phyloP scores from a whole-genome alignment of 2,797 vertebrate genomes.

The Sebastes melanostomus region DNA sequence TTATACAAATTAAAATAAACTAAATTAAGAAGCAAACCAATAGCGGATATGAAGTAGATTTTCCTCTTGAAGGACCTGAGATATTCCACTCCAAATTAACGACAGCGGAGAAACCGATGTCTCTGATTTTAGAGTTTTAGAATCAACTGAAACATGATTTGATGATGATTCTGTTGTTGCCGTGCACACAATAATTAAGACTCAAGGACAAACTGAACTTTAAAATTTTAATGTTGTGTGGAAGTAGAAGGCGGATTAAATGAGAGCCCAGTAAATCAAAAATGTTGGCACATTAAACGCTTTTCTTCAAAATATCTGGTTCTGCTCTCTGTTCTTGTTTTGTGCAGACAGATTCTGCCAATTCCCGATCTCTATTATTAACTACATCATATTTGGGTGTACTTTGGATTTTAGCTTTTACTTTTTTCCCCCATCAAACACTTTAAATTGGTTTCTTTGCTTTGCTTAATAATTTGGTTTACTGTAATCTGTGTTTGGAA shows the following conservation, averaged over 20 bases:
- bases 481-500: conserved; percentile 10
- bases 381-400: conserved; percentile 3
- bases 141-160: not conserved
- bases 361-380: conserved; percentile 17
- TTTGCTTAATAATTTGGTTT: conserved; percentile 13
- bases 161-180: not conserved
- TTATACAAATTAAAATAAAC: not conserved
- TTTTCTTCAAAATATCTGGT: not conserved
- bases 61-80: not conserved
- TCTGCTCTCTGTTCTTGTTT: not conserved
- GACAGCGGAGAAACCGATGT: not conserved
- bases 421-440: not conserved
- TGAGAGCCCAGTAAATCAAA: not conserved
- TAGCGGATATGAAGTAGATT: not conserved
- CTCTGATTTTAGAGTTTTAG: not conserved
- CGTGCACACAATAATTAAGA: not conserved
- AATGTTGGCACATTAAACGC: not conserved
- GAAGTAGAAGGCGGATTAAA: not conserved
- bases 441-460: conserved; percentile 2
- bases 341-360: conserved; percentile 10
- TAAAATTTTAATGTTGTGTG: not conserved
- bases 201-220: not conserved
- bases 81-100: not conserved
- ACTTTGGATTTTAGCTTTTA: not conserved
- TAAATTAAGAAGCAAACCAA: not conserved